Percentiles rank a stretch among this genome's conserved stretches.
Conservation (phyloP, 2,888 invertebrate genomes). For the Cremastinae sp. region DNA sequence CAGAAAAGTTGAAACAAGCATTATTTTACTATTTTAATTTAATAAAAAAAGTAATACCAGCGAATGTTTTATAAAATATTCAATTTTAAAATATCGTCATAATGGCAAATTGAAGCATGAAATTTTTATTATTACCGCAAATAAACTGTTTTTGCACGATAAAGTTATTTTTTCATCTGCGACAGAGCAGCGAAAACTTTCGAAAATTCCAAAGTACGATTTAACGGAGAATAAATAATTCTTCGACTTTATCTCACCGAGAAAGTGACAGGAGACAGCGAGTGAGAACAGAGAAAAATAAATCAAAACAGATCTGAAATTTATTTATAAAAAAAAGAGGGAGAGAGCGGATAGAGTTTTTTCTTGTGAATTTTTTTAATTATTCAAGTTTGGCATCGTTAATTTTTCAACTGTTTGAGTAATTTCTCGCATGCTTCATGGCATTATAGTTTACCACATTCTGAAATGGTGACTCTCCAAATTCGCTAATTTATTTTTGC, state of each 20-base stretch:
- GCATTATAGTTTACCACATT: slow-evolving; percentile 76
- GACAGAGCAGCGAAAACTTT: slow-evolving; percentile 7
- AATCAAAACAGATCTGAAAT: background rate
- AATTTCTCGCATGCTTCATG: slow-evolving; percentile 77
- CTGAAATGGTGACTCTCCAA: slow-evolving; percentile 76
- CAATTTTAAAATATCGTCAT: too few species aligned
- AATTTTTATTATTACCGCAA: too few species aligned
- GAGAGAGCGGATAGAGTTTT: slow-evolving; percentile 43
- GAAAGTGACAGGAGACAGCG: too few species aligned
- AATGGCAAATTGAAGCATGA: too few species aligned
- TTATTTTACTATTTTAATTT: too few species aligned
- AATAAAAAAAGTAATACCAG: too few species aligned
- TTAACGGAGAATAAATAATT: background rate
- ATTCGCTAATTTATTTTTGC: slow-evolving; percentile 66
- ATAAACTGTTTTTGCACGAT: too few species aligned
- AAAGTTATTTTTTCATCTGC: background rate
- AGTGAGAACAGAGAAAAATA: background rate
- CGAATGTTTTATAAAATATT: too few species aligned
- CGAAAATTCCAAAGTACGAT: too few species aligned
- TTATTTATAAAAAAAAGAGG: slow-evolving; percentile 38
- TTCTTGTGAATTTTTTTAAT: slow-evolving; percentile 25
- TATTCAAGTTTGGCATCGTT: slow-evolving; percentile 38
- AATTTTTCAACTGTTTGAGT: slow-evolving; percentile 35
- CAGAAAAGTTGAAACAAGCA: too few species aligned
- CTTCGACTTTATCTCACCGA: too few species aligned